These are phyloP conservation scores for Melanchra persicariae DNA, from an alignment of 2,888 invertebrate genomes.

Conservation along the genomic window DNA sequence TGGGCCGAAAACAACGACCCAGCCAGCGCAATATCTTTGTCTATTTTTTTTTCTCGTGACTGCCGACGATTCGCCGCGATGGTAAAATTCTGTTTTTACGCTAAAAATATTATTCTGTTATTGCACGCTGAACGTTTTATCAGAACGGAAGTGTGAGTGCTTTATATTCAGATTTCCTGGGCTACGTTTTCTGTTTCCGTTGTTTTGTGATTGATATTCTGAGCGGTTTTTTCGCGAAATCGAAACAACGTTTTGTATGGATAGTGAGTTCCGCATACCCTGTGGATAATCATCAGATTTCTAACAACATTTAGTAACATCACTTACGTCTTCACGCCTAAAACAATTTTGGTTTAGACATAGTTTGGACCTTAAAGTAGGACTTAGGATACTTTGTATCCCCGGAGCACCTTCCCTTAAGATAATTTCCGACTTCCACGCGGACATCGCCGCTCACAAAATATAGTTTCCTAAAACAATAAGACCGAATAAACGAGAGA, in stretches of 20 bases:
- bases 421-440: neutral
- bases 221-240: slow-evolving; percentile 16
- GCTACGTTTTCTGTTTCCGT: slow-evolving; percentile 36
- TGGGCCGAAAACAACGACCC: slow-evolving; percentile 77
- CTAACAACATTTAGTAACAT: no score
- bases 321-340: no score
- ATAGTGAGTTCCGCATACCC: neutral
- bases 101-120: slow-evolving; percentile 53
- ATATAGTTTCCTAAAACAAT: neutral
- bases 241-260: neutral
- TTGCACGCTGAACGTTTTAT: slow-evolving; percentile 48
- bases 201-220: slow-evolving; percentile 24
- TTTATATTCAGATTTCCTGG: slow-evolving; percentile 59
- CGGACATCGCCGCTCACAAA: neutral
- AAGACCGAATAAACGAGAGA: slow-evolving; percentile 8
- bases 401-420: neutral
- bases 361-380: neutral
- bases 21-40: slow-evolving; percentile 67
- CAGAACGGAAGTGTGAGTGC: slow-evolving; percentile 54
- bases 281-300: neutral
- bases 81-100: slow-evolving; percentile 63
- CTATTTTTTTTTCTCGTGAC: slow-evolving; percentile 69
- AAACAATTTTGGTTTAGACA: no score
- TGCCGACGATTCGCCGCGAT: slow-evolving; percentile 52
- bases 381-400: neutral